These are phyloP conservation scores for Pogonophryne albipinna DNA, from an alignment of 2,797 vertebrate genomes.

Conservation along the genomic window DNA sequence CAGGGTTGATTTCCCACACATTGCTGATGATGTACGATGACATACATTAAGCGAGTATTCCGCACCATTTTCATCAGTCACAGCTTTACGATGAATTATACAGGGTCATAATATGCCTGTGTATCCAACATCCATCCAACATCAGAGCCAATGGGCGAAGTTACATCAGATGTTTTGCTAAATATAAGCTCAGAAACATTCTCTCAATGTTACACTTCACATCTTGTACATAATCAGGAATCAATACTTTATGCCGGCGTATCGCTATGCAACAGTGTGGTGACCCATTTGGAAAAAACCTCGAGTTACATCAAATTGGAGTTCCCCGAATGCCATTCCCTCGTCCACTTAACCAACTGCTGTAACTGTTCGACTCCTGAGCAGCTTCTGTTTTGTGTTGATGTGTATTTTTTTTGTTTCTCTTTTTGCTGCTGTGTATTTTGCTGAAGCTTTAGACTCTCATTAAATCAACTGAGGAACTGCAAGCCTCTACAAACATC, in stretches of 20 bases:
- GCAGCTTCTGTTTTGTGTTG: conserved; percentile 68
- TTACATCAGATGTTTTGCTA: conserved; percentile 56
- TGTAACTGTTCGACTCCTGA: conserved; percentile 61
- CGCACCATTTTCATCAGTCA: conserved; percentile 1
- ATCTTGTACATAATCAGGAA: conserved; percentile 50
- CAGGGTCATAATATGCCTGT: conserved; percentile 11
- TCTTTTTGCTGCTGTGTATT: conserved; percentile 66
- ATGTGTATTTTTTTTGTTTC: conserved; percentile 33
- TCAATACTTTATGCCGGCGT: conserved; percentile 43
- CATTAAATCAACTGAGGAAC: conserved; percentile 85
- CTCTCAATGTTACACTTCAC: conserved; percentile 31
- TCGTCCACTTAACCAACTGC: conserved; percentile 33
- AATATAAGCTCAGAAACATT: conserved; percentile 27
- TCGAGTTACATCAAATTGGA: conserved; percentile 52
- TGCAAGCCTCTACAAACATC: conserved; percentile 84
- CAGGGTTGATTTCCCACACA: neutral
- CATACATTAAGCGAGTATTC: neutral
- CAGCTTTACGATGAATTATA: neutral
- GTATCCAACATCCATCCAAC: conserved; percentile 1
- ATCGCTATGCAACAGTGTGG: conserved; percentile 29
- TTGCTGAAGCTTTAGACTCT: conserved; percentile 82
- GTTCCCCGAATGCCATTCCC: conserved; percentile 62
- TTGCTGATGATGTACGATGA: neutral
- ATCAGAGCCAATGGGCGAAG: conserved; percentile 46
- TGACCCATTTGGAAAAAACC: conserved; percentile 59